Conservation (phyloP, 2,888 invertebrate genomes). For the Leucophenga maculata region DNA sequence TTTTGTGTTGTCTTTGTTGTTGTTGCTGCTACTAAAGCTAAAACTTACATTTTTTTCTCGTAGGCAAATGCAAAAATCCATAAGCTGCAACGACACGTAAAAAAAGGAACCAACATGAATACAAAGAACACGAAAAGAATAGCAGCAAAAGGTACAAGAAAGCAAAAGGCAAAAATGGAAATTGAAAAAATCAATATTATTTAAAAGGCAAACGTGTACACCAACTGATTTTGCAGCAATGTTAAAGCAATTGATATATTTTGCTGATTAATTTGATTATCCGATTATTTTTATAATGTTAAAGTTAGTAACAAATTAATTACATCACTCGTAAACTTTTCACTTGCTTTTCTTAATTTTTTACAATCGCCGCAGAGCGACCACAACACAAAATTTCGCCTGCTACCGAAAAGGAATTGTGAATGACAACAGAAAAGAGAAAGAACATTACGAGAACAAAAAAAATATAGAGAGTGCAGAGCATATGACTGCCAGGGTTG, state of each 20-base stretch:
- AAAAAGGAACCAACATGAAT: conserved; percentile 40
- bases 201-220: conserved; percentile 49
- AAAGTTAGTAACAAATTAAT: neutral
- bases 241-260: neutral
- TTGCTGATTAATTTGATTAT: neutral
- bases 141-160: conserved; percentile 42
- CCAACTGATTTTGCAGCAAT: neutral
- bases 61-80: conserved; percentile 67
- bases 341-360: conserved; percentile 9
- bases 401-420: conserved; percentile 17
- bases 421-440: conserved; percentile 25
- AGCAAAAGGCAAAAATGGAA: conserved; percentile 55
- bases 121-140: conserved; percentile 39
- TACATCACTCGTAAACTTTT: conserved; percentile 19
- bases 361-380: conserved; percentile 8
- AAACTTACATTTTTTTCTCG: conserved; percentile 64
- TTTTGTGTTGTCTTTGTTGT: conserved; percentile 15
- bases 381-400: conserved; percentile 19
- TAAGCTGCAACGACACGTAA: conserved; percentile 63
- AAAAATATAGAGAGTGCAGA: conserved; percentile 11
- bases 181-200: conserved; percentile 66
- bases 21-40: conserved; percentile 40
- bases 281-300: neutral
- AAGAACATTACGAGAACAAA: conserved; percentile 1
- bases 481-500: conserved; percentile 21